These are phyloP conservation scores for Pterocles gutturalis DNA, from an alignment of 2,113 vertebrate genomes.

Conservation along the genomic window DNA sequence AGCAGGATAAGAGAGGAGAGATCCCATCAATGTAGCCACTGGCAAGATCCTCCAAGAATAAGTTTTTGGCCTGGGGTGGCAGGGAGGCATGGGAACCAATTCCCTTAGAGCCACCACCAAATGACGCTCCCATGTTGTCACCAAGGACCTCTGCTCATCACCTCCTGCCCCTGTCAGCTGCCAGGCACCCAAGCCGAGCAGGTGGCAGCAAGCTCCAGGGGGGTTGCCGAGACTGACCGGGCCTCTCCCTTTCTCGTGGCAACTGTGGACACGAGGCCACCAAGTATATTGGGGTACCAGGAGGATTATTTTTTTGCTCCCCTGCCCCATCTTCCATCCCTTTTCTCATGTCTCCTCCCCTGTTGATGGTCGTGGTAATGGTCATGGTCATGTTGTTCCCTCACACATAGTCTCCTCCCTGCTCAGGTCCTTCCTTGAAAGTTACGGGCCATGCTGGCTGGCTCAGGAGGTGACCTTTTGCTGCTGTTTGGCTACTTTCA, in stretches of 20 bases:
- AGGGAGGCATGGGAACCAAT: neutral
- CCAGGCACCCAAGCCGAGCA: neutral
- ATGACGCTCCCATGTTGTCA: neutral
- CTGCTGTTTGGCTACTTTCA: neutral
- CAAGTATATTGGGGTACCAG: too few species aligned
- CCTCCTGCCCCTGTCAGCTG: neutral
- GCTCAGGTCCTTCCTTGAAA: neutral
- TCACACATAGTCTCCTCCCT: neutral
- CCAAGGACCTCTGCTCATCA: neutral
- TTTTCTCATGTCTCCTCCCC: neutral
- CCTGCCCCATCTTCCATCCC: too few species aligned
- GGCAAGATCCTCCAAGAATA: neutral
- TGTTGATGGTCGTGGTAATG: neutral
- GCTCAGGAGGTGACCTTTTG: neutral
- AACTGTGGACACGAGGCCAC: neutral
- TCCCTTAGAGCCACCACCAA: neutral
- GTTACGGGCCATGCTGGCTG: rapidly evolving
- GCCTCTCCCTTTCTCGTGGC: neutral
- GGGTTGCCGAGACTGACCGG: too few species aligned
- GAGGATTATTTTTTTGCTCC: too few species aligned
- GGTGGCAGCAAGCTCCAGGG: neutral
- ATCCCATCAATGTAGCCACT: neutral
- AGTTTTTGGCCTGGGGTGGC: neutral
- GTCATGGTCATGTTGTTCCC: neutral
- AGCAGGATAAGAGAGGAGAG: neutral